Conservation (phyloP, 2,113 vertebrate species). For the Cepphus grylle region DNA sequence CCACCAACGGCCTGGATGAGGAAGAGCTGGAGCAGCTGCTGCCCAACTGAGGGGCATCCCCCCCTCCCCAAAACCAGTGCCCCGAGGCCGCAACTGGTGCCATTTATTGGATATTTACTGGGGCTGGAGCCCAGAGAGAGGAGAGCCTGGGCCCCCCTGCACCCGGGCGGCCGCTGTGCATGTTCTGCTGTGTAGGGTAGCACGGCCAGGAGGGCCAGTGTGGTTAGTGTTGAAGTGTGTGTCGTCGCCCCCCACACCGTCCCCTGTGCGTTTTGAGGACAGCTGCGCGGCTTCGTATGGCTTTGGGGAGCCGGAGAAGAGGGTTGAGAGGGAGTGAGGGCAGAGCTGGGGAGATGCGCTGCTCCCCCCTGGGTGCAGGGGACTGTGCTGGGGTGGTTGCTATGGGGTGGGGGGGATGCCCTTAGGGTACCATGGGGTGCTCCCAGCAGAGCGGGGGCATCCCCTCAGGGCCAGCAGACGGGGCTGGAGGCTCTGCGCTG, state of each 20-base stretch:
- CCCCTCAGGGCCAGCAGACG: accelerated
- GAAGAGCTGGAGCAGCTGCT: conserved; percentile 81
- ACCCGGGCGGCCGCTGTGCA: neutral
- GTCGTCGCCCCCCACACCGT: neutral
- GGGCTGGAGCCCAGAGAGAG: neutral
- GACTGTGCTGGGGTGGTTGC: neutral
- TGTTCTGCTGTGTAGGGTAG: conserved; percentile 23
- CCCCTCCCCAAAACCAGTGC: neutral
- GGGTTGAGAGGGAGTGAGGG: neutral
- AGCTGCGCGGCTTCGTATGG: accelerated
- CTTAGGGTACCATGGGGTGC: too few relatives aligned
- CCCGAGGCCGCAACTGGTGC: neutral
- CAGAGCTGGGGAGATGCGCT: neutral
- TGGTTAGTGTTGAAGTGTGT: conserved; percentile 18
- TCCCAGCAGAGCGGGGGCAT: neutral
- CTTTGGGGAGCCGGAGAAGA: neutral
- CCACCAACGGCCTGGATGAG: conserved; percentile 86
- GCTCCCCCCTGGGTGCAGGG: neutral
- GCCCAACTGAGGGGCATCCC: conserved; percentile 71
- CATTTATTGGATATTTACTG: neutral
- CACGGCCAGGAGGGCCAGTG: neutral
- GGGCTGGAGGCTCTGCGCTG: neutral
- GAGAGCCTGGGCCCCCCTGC: neutral
- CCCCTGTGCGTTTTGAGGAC: neutral
- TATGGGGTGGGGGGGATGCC: neutral